Evolutionary conservation across 2,113 vertebrate genomes (phyloP).

Genomic region (human): DNA sequence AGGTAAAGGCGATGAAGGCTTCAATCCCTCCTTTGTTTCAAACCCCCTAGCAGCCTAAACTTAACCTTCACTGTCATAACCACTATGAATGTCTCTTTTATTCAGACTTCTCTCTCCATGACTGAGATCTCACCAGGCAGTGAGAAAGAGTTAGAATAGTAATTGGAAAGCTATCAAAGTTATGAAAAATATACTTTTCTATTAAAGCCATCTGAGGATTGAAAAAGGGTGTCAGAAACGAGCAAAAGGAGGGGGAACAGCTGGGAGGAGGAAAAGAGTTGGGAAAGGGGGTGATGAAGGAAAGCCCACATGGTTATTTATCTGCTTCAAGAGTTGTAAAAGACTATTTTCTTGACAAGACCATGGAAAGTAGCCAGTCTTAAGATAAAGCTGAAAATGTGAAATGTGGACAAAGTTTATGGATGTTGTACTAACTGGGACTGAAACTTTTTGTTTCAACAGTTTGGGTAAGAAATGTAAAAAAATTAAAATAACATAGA

Average conservation of each 20-base stretch:
- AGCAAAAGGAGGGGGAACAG: background rate
- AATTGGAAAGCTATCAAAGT: slow-evolving; percentile 1
- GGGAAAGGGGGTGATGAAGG: background rate
- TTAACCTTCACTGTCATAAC: background rate
- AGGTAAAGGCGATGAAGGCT: background rate
- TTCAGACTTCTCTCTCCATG: background rate
- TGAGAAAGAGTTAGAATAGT: background rate
- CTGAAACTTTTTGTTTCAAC: slow-evolving; percentile 53
- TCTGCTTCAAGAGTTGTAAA: background rate
- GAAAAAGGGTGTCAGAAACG: background rate
- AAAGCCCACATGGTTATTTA: background rate
- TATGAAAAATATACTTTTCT: slow-evolving; percentile 33
- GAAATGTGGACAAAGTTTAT: background rate
- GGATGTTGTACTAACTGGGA: background rate
- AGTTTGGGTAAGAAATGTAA: slow-evolving; percentile 46
- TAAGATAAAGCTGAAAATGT: background rate
- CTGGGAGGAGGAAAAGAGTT: background rate
- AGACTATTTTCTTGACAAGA: background rate
- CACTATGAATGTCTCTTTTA: background rate
- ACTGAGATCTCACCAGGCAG: background rate
- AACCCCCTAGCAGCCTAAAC: fast-evolving
- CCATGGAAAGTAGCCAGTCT: background rate
- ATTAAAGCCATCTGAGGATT: background rate
- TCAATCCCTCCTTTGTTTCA: slow-evolving; percentile 50
- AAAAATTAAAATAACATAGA: slow-evolving; percentile 30